These are phyloP conservation scores for Carettochelys insculpta DNA, from an alignment of 2,113 vertebrate genomes.

Conservation along the genomic window DNA sequence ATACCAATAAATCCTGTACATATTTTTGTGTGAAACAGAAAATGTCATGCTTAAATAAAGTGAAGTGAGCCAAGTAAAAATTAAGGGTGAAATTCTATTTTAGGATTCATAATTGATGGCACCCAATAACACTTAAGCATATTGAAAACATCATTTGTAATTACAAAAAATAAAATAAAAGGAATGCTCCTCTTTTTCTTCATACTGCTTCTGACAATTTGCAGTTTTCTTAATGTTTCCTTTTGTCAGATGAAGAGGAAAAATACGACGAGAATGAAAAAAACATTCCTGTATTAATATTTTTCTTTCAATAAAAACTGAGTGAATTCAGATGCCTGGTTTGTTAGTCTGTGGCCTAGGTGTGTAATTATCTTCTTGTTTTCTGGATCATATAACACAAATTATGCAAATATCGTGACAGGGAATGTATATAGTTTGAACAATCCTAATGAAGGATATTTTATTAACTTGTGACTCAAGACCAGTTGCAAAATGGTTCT, in stretches of 20 bases:
- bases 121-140: neutral
- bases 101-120: neutral
- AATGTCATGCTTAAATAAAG: slow-evolving; percentile 42
- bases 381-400: neutral
- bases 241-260: neutral
- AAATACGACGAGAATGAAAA: neutral
- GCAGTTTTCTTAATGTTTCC: neutral
- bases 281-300: neutral
- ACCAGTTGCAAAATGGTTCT: rapidly evolving
- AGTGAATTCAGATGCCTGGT: neutral
- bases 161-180: neutral
- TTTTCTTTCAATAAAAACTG: neutral
- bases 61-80: neutral
- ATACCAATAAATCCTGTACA: slow-evolving; percentile 55
- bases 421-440: neutral
- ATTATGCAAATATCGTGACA: neutral
- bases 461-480: neutral
- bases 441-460: neutral
- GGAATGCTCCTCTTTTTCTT: neutral
- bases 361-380: neutral
- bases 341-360: neutral
- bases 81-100: neutral
- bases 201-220: neutral
- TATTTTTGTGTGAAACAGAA: slow-evolving; percentile 1
- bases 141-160: neutral